Base-by-base conservation (phyloP, 2,888 invertebrate species). In the Dynastes grantii region DNA sequence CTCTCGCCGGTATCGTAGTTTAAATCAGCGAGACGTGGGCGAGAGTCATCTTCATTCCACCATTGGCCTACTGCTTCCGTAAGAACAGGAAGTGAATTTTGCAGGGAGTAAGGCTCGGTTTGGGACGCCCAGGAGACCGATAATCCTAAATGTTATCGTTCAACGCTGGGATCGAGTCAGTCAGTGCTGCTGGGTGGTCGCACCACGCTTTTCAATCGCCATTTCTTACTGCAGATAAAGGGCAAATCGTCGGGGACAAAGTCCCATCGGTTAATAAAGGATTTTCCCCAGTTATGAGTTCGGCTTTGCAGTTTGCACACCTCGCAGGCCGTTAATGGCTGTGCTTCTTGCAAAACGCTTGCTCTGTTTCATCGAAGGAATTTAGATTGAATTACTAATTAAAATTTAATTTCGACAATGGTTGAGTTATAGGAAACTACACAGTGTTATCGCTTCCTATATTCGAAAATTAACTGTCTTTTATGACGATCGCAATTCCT, bases 121-220 rank as follows among this genome's bases (percentile, higher is more conserved):
- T 29, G 29, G 16, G 58, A 37, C 37, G 1, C 73, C 58, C 58
- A 22, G 13, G 73, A 58, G 73, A 58, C 73, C 73, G 55, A 73
- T 73, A 73, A 73, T 73, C 61, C 73, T 73, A 73, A 73, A 73
- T 58, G 73, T 58, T 73, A 73, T 73, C 73, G 73, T 73, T 73
- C 73, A 40, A 40, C 16, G 58, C 73, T 73, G 58, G 58, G 40
- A 73, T 73, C 58, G 58, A 37, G 73, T 58, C 73, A 13, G 40
- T 37, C 16, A 32, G 45, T 13, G 4, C 49, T 37, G 32, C 32
- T 37, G 45, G 45, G 45, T 45, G 16, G 9, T 27, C 49, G 27
- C 51, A 13, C 11, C 29, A 6, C 73, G 55, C 73, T 58, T 73
- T 40, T 58, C 55, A 58, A 37, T 58, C 58, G 29, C 73, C 51